These are phyloP conservation scores for Drosophila trapezifrons DNA, from an alignment of 1,140 invertebrate genomes.

Conservation along the genomic window DNA sequence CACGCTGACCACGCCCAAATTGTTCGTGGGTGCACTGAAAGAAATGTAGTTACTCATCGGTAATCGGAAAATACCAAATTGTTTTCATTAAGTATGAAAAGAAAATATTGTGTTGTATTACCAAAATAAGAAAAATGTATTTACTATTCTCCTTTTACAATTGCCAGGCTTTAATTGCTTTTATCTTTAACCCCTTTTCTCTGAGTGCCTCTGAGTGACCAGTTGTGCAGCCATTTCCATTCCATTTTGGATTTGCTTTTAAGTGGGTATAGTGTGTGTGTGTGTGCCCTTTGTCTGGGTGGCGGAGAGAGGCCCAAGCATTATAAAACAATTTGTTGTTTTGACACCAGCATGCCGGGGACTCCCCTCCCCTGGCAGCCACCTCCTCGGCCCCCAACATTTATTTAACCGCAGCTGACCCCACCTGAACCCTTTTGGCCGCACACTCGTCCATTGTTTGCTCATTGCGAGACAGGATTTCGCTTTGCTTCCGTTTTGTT, in stretches of 20 bases:
- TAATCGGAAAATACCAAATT: no score
- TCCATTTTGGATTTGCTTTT: constrained; percentile 36
- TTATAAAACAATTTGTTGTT: constrained; percentile 68
- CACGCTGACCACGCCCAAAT: constrained; percentile 40
- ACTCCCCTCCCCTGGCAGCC: neutral
- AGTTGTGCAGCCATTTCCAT: constrained; percentile 19
- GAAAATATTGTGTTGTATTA: no score
- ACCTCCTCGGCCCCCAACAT: neutral
- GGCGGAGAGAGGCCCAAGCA: constrained; percentile 26
- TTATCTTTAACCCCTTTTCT: no score
- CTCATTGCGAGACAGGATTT: constrained; percentile 58
- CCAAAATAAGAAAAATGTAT: no score
- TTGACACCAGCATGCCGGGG: constrained; percentile 52
- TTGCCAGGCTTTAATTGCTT: no score
- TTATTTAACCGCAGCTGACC: constrained; percentile 53
- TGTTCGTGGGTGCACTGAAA: neutral
- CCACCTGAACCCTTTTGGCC: constrained; percentile 58
- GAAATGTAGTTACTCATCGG: neutral
- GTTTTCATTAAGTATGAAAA: no score
- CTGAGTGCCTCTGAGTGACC: constrained; percentile 14
- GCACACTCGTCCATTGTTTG: constrained; percentile 50
- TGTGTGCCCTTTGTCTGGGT: constrained; percentile 49
- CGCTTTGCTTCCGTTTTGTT: constrained; percentile 60
- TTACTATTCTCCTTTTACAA: neutral
- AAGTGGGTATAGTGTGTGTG: constrained; percentile 10